Percentiles rank a stretch among this genome's conserved stretches.
phyloP scores from a whole-genome alignment of 2,113 vertebrate genomes.

The Cyanoliseus patagonus region DNA sequence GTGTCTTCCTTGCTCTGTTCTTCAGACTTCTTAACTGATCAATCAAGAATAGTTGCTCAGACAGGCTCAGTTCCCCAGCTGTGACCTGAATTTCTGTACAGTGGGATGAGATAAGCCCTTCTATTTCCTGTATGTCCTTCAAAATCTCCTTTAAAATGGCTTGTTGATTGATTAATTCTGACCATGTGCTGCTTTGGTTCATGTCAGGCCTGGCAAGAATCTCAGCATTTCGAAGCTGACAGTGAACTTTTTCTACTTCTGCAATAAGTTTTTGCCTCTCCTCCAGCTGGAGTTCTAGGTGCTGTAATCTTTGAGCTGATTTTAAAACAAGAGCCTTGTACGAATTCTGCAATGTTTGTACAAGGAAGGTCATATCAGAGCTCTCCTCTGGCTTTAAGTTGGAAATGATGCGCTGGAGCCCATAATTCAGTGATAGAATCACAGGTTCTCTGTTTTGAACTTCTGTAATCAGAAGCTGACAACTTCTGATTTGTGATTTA shows the following conservation, averaged over 20 bases:
- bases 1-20: constrained; percentile 74
- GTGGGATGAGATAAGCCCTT: constrained; percentile 72
- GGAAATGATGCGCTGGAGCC: constrained; percentile 71
- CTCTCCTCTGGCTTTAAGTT: constrained; percentile 70
- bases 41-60: constrained; percentile 81
- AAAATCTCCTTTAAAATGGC: constrained; percentile 72
- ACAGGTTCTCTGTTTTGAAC: constrained; percentile 76
- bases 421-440: constrained; percentile 73
- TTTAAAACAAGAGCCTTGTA: constrained; percentile 80
- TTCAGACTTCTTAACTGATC: constrained; percentile 81
- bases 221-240: constrained; percentile 73
- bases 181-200: constrained; percentile 13
- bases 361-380: constrained; percentile 69
- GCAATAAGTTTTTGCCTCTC: constrained; percentile 81
- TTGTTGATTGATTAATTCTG: constrained; percentile 68
- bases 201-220: constrained; percentile 8
- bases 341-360: constrained; percentile 76
- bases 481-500: constrained; percentile 80
- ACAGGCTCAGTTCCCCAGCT: constrained; percentile 77
- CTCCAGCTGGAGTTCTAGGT: constrained; percentile 82
- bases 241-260: constrained; percentile 79
- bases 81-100: constrained; percentile 75
- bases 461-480: constrained; percentile 77
- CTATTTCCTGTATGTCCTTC: constrained; percentile 74
- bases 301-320: constrained; percentile 75